Evolutionary conservation across 1,140 invertebrate genomes (phyloP).

Genomic region (Drosophila suzukii): DNA sequence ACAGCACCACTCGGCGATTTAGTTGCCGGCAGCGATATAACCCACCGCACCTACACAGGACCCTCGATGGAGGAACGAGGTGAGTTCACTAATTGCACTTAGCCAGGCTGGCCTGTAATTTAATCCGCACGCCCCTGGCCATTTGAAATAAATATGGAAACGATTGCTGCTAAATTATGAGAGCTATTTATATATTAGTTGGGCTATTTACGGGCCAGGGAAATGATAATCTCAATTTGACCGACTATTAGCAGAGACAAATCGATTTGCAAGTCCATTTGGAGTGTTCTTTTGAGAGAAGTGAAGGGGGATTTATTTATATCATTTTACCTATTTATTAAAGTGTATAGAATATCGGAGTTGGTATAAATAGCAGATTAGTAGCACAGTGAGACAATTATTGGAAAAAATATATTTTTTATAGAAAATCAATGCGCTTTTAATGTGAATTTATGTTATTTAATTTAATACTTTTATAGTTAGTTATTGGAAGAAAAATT

Average conservation of each 20-base stretch:
- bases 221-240: background rate
- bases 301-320: too few species aligned
- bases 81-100: conserved; percentile 61
- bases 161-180: conserved; percentile 1
- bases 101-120: conserved; percentile 24
- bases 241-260: background rate
- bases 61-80: conserved; percentile 76
- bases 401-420: too few species aligned
- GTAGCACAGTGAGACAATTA: too few species aligned
- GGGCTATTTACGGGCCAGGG: background rate
- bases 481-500: too few species aligned
- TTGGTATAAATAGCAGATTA: too few species aligned
- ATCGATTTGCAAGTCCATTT: background rate
- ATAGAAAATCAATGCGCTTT: too few species aligned
- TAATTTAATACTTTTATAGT: too few species aligned
- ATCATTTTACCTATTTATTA: too few species aligned
- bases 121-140: conserved; percentile 2
- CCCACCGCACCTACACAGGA: conserved; percentile 79
- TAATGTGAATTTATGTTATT: too few species aligned
- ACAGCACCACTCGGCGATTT: conserved; percentile 70
- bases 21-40: conserved; percentile 78
- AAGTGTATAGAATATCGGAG: too few species aligned
- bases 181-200: background rate
- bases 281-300: background rate
- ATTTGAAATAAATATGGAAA: conserved; percentile 19